Base-by-base conservation (phyloP, 2,797 vertebrate genomes). In the Tokudaia tokunoshimensis region DNA sequence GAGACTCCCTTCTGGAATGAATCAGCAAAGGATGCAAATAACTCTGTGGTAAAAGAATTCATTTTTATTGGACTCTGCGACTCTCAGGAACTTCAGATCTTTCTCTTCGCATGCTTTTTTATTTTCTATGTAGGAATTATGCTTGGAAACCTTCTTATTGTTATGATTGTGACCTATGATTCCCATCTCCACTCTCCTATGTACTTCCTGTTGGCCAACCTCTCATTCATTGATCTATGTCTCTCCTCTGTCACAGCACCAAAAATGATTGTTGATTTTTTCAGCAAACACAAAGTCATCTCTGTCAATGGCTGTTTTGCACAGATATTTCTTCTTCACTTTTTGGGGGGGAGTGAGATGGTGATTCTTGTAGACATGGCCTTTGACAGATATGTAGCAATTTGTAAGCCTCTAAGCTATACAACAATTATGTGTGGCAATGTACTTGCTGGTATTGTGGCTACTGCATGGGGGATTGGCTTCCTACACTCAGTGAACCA, bases 271-370 rank as follows among this genome's bases (percentile, higher is more conserved):
- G 44, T 89, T 81, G 97, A 98, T 70, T 95, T 98, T 74, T 97
- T 98, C 14, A 61, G 79, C 3, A 96, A 97, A 13, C 20, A 11
- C 52, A 98, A 97, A 92, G 96, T 86, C 24, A 98, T 98, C 76
- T 98, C 97, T 11, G 94, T 98, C 26, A 59, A 81, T 10, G 96
- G 96, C 15, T 98, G 98, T 61, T 41, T 98, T 47, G 59, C 94
- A 70, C 98, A 98, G 75, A 95, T 98, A 50, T 98, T 98, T 92
- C 95, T 98, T 10, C 97, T 98, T 95, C 97, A 98, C 70, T 96
- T 98, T 65, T 98, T 97, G 74, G 97, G 97, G 20, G 97, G 97
- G 0, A 94, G 95, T 91, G 98, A 98, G 61, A 5, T 97, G 91
- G 95, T 98, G 34, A 93, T 96, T n/a, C 97, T 98, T 10, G 94